Percentiles rank a stretch among this genome's conserved stretches.
phyloP scores from a whole-genome alignment of 1,140 invertebrate genomes.

The Heliothis subflexa region DNA sequence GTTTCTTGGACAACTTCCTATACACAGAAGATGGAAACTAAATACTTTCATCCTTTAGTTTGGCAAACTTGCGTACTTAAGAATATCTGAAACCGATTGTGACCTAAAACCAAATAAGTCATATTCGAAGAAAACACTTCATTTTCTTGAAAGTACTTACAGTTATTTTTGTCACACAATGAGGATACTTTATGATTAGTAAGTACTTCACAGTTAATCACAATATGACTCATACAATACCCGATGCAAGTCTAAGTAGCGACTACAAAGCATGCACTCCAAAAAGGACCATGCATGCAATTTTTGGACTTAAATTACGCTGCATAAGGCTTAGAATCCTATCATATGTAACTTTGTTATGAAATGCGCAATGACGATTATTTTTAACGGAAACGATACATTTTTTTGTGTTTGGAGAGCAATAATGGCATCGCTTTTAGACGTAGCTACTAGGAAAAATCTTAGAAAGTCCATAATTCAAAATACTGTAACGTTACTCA shows the following conservation, averaged over 20 bases:
- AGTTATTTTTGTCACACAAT: conserved; percentile 16
- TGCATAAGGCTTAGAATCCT: not conserved
- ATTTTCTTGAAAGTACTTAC: not conserved
- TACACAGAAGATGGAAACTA: no score
- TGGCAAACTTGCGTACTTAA: no score
- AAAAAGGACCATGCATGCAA: not conserved
- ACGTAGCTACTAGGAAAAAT: no score
- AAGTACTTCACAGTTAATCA: conserved; percentile 11
- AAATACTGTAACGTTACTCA: no score
- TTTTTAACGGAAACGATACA: conserved; percentile 29
- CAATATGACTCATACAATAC: conserved; percentile 1
- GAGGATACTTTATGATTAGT: conserved; percentile 16
- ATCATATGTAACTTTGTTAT: not conserved
- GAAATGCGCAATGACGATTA: conserved; percentile 1
- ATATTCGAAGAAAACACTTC: not conserved
- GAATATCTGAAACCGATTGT: not conserved
- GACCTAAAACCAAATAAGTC: not conserved
- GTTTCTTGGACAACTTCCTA: no score
- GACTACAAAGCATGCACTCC: not conserved
- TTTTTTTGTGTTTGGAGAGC: not conserved
- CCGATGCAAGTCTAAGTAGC: not conserved
- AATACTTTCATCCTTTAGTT: no score
- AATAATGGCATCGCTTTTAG: not conserved
- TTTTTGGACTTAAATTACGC: not conserved
- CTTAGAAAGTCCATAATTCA: no score